Evolutionary conservation across 2,113 vertebrate genomes (phyloP).

Genomic region (Bubalus kerabau): DNA sequence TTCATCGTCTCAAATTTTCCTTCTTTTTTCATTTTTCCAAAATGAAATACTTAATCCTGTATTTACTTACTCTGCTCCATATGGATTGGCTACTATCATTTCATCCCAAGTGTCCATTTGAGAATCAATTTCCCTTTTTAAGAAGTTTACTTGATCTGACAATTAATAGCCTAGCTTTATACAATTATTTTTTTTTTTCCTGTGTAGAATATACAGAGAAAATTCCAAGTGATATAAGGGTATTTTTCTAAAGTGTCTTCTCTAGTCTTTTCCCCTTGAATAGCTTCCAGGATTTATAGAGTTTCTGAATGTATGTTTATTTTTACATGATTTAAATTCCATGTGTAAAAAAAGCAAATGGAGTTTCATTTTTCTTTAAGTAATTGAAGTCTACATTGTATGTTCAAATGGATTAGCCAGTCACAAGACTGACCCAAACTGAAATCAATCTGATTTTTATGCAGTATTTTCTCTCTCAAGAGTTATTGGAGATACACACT

Average conservation of each 20-base stretch:
- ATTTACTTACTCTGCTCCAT: slow-evolving; percentile 35
- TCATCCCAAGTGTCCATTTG: slow-evolving; percentile 44
- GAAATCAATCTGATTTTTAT: slow-evolving; percentile 30
- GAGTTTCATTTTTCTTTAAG: slow-evolving; percentile 4
- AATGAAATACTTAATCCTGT: neutral
- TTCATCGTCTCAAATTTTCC: neutral
- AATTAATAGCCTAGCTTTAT: slow-evolving; percentile 10
- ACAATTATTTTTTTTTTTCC: neutral
- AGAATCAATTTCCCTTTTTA: slow-evolving; percentile 45
- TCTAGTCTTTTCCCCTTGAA: neutral
- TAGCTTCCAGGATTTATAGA: neutral
- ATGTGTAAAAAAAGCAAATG: slow-evolving; percentile 23
- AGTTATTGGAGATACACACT: neutral
- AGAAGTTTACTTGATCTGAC: slow-evolving; percentile 47
- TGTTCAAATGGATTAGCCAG: slow-evolving; percentile 22
- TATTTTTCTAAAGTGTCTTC: neutral
- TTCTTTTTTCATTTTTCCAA: neutral
- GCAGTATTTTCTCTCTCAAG: slow-evolving; percentile 35
- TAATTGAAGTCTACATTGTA: neutral
- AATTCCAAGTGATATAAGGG: neutral
- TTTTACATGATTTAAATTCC: slow-evolving; percentile 45
- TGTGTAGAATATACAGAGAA: neutral
- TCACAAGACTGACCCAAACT: neutral
- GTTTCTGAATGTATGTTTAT: neutral
- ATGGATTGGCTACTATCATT: neutral